phyloP scores from a whole-genome alignment of 2,113 vertebrate species.

The Noctilio leporinus region DNA sequence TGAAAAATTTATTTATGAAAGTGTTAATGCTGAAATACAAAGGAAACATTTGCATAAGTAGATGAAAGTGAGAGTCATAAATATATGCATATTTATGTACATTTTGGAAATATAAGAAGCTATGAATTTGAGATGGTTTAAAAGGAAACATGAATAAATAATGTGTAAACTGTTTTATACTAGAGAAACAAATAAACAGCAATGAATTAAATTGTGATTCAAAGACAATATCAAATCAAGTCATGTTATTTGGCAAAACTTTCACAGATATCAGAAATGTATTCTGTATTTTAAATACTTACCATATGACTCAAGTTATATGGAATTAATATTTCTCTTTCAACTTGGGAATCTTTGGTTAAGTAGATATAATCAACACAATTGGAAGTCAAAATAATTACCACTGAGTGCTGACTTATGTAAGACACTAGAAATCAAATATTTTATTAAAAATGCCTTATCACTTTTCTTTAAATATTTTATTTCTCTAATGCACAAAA shows the following conservation, averaged over 20 bases:
- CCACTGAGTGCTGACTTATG: neutral
- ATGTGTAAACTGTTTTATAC: conserved; percentile 47
- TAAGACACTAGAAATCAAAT: neutral
- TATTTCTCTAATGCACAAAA: neutral
- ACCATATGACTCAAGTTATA: neutral
- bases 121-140: conserved; percentile 38
- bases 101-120: conserved; percentile 47
- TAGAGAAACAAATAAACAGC: conserved; percentile 29
- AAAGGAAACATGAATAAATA: conserved; percentile 59
- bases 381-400: neutral
- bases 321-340: neutral
- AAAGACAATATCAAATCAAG: conserved; percentile 31
- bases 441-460: neutral
- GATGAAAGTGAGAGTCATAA: conserved; percentile 34
- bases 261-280: neutral
- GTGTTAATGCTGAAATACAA: conserved; percentile 37
- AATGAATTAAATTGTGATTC: conserved; percentile 41
- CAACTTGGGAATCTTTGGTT: neutral
- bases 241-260: conserved; percentile 7
- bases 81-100: conserved; percentile 47
- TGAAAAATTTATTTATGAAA: conserved; percentile 30
- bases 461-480: neutral
- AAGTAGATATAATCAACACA: neutral
- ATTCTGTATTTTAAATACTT: neutral
- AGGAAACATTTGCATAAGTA: conserved; percentile 42